Conservation (phyloP, 2,113 vertebrate genomes). For the Patagioenas fasciata region DNA sequence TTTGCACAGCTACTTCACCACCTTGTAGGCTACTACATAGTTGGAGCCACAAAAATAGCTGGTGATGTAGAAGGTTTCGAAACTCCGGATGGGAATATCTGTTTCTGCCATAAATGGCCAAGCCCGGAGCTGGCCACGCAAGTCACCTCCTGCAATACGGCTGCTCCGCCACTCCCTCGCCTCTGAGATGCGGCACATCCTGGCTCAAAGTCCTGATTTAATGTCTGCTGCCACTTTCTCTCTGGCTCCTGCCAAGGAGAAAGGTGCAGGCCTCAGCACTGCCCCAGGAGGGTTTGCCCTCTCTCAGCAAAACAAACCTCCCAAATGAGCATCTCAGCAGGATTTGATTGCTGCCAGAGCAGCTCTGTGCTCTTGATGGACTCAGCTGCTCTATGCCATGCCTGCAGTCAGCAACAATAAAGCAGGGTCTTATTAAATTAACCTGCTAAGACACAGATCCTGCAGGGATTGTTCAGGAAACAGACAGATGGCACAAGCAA, state of each 20-base stretch:
- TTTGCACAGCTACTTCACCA: rapidly evolving
- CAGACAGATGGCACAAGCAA: constrained; percentile 4
- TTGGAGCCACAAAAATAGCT: not conserved
- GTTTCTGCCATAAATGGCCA: not conserved
- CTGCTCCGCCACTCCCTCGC: not conserved
- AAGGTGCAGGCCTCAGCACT: not conserved
- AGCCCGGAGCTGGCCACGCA: not conserved
- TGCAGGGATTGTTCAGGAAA: not conserved
- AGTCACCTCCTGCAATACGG: not conserved
- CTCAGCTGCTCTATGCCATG: not conserved
- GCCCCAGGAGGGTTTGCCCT: not conserved
- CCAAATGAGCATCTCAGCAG: not conserved
- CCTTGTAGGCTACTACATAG: not conserved
- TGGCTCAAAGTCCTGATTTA: not conserved
- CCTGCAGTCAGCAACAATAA: constrained; percentile 28
- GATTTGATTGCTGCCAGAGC: not conserved
- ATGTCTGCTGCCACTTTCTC: not conserved
- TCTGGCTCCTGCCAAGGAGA: not conserved
- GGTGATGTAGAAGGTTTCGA: not conserved
- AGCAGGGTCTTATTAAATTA: constrained; percentile 33
- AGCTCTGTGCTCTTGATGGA: not conserved
- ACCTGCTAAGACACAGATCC: constrained; percentile 35
- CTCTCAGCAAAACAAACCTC: not conserved
- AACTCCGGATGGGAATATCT: not conserved
- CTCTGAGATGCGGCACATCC: not conserved